phyloP scores from a whole-genome alignment of 2,113 vertebrate genomes.

The Lates calcarifer region DNA sequence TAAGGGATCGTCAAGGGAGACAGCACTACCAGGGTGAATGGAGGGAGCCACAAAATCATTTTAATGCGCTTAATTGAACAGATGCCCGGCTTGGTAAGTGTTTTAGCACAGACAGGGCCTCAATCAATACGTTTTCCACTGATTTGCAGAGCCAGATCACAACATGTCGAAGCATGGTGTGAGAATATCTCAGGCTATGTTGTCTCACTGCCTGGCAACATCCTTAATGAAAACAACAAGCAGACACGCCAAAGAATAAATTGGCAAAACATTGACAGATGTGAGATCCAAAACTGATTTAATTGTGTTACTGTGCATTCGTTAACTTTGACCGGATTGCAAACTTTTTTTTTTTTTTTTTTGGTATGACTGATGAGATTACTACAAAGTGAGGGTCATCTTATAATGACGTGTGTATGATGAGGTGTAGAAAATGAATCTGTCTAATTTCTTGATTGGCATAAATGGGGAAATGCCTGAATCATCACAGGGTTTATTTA shows the following conservation, averaged over 20 bases:
- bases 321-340: neutral
- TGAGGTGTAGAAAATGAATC: neutral
- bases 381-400: neutral
- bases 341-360: neutral
- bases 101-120: conserved; percentile 19
- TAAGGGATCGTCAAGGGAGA: conserved; percentile 23
- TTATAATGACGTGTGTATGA: neutral
- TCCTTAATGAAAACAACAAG: conserved; percentile 15
- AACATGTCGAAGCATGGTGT: conserved; percentile 11
- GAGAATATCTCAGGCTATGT: conserved; percentile 10
- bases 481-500: neutral
- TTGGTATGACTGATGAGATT: neutral
- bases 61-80: conserved; percentile 57
- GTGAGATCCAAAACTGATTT: neutral
- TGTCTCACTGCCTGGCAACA: conserved; percentile 22
- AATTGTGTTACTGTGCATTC: neutral
- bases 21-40: neutral
- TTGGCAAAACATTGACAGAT: neutral
- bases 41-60: conserved; percentile 44
- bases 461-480: neutral
- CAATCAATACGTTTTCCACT: conserved; percentile 43
- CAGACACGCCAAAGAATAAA: neutral
- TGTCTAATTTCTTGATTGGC: neutral
- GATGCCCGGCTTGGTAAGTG: conserved; percentile 26
- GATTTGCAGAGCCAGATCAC: conserved; percentile 32